These are phyloP conservation scores for Tragelaphus buxtoni DNA, from an alignment of 2,113 vertebrate species.

Conservation along the genomic window DNA sequence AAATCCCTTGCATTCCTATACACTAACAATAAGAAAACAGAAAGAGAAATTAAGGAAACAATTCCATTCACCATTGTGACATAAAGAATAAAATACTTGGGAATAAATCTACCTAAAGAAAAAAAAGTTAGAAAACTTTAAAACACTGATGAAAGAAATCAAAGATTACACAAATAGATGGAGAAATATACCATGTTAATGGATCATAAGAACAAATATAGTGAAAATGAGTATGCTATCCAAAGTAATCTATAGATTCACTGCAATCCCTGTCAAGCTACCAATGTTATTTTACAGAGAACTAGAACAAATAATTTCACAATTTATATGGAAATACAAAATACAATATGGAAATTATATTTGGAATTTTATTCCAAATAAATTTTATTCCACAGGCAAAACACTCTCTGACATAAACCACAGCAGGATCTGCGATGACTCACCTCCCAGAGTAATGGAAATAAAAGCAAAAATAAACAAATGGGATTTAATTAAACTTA, in stretches of 20 bases:
- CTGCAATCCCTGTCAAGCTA: neutral
- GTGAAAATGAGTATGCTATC: neutral
- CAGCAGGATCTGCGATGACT: no score
- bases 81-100: neutral
- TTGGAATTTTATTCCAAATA: no score
- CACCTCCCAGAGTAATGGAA: no score
- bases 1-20: neutral
- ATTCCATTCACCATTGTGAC: neutral
- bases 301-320: neutral
- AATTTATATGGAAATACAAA: neutral
- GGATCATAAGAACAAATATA: neutral
- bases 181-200: neutral
- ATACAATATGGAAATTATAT: no score
- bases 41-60: neutral
- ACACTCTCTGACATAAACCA: no score
- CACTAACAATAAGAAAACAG: neutral
- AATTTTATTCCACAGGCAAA: no score
- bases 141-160: neutral
- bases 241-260: neutral
- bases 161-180: neutral
- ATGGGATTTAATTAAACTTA: no score
- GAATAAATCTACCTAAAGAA: neutral
- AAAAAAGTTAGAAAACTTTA: neutral
- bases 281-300: neutral
- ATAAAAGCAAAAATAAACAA: no score